Evolutionary conservation across 1,140 invertebrate genomes (phyloP).

Genomic region (Aethina tumida): DNA sequence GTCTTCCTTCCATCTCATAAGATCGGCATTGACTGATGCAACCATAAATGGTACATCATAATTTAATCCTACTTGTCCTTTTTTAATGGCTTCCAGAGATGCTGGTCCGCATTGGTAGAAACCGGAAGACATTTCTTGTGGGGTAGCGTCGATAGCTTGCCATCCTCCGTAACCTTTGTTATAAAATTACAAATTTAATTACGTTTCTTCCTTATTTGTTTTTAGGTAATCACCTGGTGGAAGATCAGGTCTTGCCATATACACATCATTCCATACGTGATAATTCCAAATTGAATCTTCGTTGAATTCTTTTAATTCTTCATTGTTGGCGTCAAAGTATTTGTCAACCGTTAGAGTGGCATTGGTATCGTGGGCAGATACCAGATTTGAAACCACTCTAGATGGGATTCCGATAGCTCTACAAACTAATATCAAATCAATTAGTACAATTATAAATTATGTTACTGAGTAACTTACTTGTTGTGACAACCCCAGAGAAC

Average conservation of each 20-base stretch:
- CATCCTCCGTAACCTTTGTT: conserved; percentile 55
- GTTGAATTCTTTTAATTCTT: conserved; percentile 44
- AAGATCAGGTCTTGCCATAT: conserved; percentile 61
- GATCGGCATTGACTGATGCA: conserved; percentile 49
- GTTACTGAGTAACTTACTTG: conserved; percentile 39
- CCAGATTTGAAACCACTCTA: conserved; percentile 59
- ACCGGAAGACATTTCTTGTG: conserved; percentile 56
- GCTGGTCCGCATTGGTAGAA: conserved; percentile 57
- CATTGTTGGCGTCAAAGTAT: conserved; percentile 51
- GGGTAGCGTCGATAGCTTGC: conserved; percentile 66
- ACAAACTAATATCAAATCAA: conserved; percentile 43
- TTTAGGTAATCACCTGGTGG: conserved; percentile 41
- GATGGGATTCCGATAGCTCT: conserved; percentile 61
- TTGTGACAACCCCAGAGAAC: conserved; percentile 59
- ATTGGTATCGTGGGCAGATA: conserved; percentile 65
- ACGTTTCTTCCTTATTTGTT: not conserved
- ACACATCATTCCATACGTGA: conserved; percentile 73
- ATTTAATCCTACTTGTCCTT: conserved; percentile 56
- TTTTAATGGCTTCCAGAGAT: conserved; percentile 54
- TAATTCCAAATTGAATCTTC: conserved; percentile 65
- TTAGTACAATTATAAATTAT: conserved; percentile 2
- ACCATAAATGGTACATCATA: conserved; percentile 66
- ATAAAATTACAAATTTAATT: not conserved
- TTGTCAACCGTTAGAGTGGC: conserved; percentile 62
- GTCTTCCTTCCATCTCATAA: conserved; percentile 52